Evolutionary conservation across 1,140 invertebrate genomes (phyloP).

Genomic region (Acarapis woodi): DNA sequence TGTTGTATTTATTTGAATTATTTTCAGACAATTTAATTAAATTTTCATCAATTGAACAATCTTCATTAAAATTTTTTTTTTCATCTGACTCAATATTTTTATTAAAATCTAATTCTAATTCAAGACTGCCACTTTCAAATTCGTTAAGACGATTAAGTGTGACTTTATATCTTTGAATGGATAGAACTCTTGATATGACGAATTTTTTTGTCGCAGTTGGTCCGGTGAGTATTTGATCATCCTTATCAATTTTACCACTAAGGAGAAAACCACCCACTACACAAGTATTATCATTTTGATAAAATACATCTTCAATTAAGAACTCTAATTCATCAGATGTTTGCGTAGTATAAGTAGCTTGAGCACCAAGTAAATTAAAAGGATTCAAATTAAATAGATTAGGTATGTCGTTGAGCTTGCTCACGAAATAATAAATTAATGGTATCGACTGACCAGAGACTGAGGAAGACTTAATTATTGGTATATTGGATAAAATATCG

Average conservation of each 20-base stretch:
- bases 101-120: too few species aligned
- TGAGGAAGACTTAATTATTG: background rate
- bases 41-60: too few species aligned
- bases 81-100: too few species aligned
- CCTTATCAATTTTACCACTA: slow-evolving; percentile 56
- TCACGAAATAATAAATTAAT: background rate
- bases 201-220: slow-evolving; percentile 55
- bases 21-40: too few species aligned
- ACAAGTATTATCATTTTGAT: slow-evolving; percentile 31
- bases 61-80: too few species aligned
- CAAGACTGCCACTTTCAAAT: too few species aligned
- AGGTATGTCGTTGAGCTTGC: too few species aligned
- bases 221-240: slow-evolving; percentile 39
- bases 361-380: too few species aligned
- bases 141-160: too few species aligned
- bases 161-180: slow-evolving; percentile 64
- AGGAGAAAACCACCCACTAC: slow-evolving; percentile 54
- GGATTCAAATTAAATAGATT: too few species aligned
- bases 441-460: background rate
- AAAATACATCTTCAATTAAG: slow-evolving; percentile 78
- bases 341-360: too few species aligned
- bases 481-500: background rate
- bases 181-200: slow-evolving; percentile 38
- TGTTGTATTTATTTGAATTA: too few species aligned
- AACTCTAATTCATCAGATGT: background rate